Evolutionary conservation across 2,888 invertebrate species (phyloP).

Genomic region (Drosophila phalerata): DNA sequence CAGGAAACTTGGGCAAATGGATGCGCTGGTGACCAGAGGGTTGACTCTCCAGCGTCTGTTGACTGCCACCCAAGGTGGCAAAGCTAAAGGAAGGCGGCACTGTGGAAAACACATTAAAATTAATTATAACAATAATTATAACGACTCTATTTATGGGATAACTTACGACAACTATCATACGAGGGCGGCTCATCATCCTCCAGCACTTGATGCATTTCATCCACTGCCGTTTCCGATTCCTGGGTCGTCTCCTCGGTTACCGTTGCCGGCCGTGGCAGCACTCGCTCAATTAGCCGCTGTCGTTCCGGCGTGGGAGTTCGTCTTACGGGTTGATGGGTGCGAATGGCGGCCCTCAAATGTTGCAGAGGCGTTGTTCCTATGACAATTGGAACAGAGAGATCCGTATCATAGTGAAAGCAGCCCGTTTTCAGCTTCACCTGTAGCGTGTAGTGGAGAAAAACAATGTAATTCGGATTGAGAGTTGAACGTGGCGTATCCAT

Average conservation of each 20-base stretch:
- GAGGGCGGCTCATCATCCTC: conserved; percentile 81
- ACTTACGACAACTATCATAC: conserved; percentile 82
- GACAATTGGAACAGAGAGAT: conserved; percentile 76
- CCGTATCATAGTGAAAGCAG: conserved; percentile 79
- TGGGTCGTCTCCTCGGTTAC: conserved; percentile 57
- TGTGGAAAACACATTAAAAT: conserved; percentile 18
- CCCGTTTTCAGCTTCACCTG: conserved; percentile 81
- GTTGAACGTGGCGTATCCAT: conserved; percentile 91
- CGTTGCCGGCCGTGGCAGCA: conserved; percentile 52
- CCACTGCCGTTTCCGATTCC: conserved; percentile 38
- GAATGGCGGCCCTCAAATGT: conserved; percentile 52
- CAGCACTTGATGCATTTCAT: conserved; percentile 57
- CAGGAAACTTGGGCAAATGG: conserved; percentile 79
- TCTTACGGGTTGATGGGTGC: conserved; percentile 61
- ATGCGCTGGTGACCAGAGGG: conserved; percentile 61
- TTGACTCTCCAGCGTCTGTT: conserved; percentile 69
- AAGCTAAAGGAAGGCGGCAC: conserved; percentile 83
- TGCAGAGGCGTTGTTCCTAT: conserved; percentile 80
- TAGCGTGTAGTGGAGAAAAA: conserved; percentile 80
- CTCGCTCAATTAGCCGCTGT: conserved; percentile 66
- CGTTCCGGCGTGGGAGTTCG: conserved; percentile 66
- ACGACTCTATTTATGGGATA: too few relatives aligned
- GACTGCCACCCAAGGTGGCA: conserved; percentile 79
- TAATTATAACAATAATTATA: neutral
- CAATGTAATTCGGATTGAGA: conserved; percentile 80